Evolutionary conservation across 2,113 vertebrate genomes (phyloP).

Genomic region (Chrysochloris asiatica): DNA sequence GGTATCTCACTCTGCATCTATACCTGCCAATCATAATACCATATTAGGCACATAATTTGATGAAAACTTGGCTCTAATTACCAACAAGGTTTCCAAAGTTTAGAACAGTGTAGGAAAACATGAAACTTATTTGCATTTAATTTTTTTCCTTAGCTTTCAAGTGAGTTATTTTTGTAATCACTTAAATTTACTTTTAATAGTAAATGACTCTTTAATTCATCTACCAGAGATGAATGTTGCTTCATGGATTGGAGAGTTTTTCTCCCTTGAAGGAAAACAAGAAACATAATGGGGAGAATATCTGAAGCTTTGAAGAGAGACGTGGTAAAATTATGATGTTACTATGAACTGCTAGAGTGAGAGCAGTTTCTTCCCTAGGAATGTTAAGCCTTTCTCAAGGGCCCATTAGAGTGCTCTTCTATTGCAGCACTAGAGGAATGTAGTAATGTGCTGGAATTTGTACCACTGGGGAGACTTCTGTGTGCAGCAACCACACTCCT

Average conservation of each 20-base stretch:
- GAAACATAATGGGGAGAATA: rapidly evolving
- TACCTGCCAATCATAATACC: background rate
- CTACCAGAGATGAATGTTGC: rapidly evolving
- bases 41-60: background rate
- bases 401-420: rapidly evolving
- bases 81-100: background rate
- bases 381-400: background rate
- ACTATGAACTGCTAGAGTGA: background rate
- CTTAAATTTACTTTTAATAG: background rate
- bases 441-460: background rate
- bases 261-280: background rate
- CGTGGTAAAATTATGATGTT: rapidly evolving
- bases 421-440: background rate
- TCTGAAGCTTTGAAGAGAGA: background rate
- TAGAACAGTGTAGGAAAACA: background rate
- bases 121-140: background rate
- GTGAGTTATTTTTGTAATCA: background rate
- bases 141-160: background rate
- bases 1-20: background rate
- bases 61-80: background rate
- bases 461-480: background rate
- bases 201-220: background rate
- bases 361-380: rapidly evolving
- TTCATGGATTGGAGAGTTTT: background rate
- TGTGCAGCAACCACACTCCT: too few relatives aligned